Conservation (phyloP, 1,140 invertebrate species). For the Microplitis demolitor region DNA sequence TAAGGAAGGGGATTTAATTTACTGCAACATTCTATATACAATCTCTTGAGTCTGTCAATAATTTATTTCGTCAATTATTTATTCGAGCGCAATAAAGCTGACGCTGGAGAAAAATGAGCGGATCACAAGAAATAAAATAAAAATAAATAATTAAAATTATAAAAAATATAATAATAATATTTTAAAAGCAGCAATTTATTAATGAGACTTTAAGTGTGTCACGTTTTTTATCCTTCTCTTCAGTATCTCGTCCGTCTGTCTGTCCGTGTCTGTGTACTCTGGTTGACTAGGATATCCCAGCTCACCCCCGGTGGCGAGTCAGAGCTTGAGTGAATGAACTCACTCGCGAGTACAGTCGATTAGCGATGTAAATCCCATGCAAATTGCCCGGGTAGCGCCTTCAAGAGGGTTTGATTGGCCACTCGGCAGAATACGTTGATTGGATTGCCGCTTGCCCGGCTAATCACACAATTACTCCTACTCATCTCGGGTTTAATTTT, state of each 20-base stretch:
- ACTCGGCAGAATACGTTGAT: constrained; percentile 46
- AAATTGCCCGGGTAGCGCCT: constrained; percentile 48
- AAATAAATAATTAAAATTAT: neutral
- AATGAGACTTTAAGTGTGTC: too few species aligned
- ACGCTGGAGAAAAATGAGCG: neutral
- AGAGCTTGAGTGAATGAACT: neutral
- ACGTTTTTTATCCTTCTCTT: too few species aligned
- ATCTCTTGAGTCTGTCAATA: constrained; percentile 6
- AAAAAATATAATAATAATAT: too few species aligned
- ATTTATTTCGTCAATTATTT: constrained; percentile 4
- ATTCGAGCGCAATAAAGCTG: neutral
- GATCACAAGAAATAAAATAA: neutral
- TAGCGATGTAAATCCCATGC: constrained; percentile 50
- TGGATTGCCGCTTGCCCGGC: constrained; percentile 45
- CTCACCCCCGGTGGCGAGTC: neutral
- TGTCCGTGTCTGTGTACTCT: neutral
- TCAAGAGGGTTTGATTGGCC: constrained; percentile 46
- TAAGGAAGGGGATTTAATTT: constrained; percentile 7
- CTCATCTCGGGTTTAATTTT: constrained; percentile 46
- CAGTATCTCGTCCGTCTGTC: too few species aligned
- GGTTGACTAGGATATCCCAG: neutral
- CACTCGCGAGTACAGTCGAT: constrained; percentile 27
- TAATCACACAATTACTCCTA: constrained; percentile 50
- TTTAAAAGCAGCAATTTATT: too few species aligned
- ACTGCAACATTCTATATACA: constrained; percentile 3